A percentile compares a stretch with the other conserved stretches of the same genome.
Evolutionary conservation across 2,113 vertebrate species (phyloP).

Genomic region (Deroptyus accipitrinus): DNA sequence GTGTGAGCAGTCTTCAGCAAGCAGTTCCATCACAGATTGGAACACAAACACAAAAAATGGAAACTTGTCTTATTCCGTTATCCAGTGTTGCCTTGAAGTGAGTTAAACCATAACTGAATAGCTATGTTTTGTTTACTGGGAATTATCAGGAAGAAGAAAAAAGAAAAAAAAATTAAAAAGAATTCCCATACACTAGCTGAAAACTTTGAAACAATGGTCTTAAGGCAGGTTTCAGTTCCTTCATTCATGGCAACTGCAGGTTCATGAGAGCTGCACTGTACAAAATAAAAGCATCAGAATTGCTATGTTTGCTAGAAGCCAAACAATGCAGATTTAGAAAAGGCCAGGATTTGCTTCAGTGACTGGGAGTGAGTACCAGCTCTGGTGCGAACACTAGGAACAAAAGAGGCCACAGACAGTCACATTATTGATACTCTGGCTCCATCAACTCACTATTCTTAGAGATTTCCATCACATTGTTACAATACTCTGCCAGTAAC

Average conservation of each 20-base stretch:
- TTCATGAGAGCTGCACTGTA: background rate
- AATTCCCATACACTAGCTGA: background rate
- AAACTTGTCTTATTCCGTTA: background rate
- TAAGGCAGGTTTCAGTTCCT: background rate
- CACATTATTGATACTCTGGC: slow-evolving; percentile 39
- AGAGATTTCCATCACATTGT: slow-evolving; percentile 24
- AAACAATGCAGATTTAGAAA: slow-evolving; percentile 33
- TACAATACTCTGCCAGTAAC: slow-evolving; percentile 30
- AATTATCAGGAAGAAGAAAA: background rate
- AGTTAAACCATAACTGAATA: background rate
- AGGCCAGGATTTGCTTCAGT: background rate
- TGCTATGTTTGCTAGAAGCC: slow-evolving; percentile 19
- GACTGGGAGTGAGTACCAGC: background rate
- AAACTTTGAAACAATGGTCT: slow-evolving; percentile 4
- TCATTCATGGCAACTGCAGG: background rate
- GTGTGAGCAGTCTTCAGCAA: background rate
- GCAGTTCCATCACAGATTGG: background rate
- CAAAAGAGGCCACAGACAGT: slow-evolving; percentile 23
- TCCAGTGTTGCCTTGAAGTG: background rate
- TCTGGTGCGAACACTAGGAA: background rate
- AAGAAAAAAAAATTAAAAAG: rapidly evolving
- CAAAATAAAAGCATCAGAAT: slow-evolving; percentile 1
- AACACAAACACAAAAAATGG: background rate
- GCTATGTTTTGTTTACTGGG: background rate
- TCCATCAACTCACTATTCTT: slow-evolving; percentile 22